Conservation (phyloP, 1,140 invertebrate genomes). For the Diabrotica virgifera region DNA sequence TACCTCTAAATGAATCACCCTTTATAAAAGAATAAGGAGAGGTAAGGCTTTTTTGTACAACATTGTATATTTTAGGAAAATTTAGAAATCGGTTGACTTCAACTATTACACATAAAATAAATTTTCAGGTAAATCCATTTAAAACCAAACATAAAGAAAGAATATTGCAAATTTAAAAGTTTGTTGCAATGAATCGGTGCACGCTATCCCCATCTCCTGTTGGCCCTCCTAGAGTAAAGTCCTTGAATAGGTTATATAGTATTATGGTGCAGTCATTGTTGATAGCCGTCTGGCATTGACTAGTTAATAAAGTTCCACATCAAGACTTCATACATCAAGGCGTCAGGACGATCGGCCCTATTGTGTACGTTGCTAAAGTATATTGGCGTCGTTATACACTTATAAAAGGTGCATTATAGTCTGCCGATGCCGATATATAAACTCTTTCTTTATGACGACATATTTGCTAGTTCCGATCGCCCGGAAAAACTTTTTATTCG, state of each 20-base stretch:
- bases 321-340: neutral
- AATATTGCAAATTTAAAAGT: too few relatives aligned
- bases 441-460: slow-evolving; percentile 2
- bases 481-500: neutral
- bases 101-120: too few relatives aligned
- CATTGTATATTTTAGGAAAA: too few relatives aligned
- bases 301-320: neutral
- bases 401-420: slow-evolving; percentile 1
- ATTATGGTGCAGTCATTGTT: neutral
- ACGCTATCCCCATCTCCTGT: neutral
- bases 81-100: too few relatives aligned
- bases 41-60: too few relatives aligned
- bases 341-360: neutral
- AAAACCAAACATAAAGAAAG: too few relatives aligned
- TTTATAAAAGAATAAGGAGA: too few relatives aligned
- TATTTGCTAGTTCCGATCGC: neutral
- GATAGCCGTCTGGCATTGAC: neutral
- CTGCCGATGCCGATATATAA: slow-evolving; percentile 2
- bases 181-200: too few relatives aligned
- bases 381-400: slow-evolving; percentile 2
- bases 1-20: too few relatives aligned
- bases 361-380: neutral
- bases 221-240: neutral
- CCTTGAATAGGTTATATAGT: slow-evolving; percentile 1
- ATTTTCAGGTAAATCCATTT: too few relatives aligned